These are phyloP conservation scores for Aphelenchoides fujianensis DNA, from an alignment of 1,140 invertebrate genomes.

Conservation along the genomic window DNA sequence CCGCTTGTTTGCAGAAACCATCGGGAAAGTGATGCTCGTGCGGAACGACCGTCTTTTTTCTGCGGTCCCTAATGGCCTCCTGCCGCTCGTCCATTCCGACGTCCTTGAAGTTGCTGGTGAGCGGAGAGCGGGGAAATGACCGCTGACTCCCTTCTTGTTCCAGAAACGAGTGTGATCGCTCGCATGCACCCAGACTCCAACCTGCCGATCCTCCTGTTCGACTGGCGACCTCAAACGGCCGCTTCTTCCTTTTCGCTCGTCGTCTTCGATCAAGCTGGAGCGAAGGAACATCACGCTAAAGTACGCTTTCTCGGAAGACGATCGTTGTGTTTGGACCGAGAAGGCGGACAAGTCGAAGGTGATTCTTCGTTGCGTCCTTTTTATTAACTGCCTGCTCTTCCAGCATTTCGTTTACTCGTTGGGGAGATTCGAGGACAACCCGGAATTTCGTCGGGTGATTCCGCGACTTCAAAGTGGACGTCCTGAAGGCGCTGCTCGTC, in stretches of 20 bases:
- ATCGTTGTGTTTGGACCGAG: constrained; percentile 41
- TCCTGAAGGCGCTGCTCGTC: constrained; percentile 63
- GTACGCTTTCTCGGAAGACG: constrained; percentile 31
- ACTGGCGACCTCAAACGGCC: constrained; percentile 28
- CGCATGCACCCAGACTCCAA: constrained; percentile 19
- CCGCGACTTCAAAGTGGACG: constrained; percentile 49
- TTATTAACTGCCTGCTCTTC: background rate
- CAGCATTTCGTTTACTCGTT: constrained; percentile 1
- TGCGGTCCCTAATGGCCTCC: background rate
- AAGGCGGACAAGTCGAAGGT: background rate
- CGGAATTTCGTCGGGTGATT: constrained; percentile 15
- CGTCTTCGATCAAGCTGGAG: constrained; percentile 10
- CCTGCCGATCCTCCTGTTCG: constrained; percentile 32
- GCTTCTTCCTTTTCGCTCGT: constrained; percentile 40
- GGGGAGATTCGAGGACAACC: background rate
- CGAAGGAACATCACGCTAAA: constrained; percentile 30
- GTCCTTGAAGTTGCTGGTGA: background rate
- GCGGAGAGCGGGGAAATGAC: background rate
- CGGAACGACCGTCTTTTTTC: background rate
- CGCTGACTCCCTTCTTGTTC: background rate
- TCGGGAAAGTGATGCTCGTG: background rate
- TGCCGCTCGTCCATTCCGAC: background rate
- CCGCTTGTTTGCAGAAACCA: background rate
- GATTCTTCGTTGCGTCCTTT: background rate
- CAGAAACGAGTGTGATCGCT: background rate